Evolutionary conservation across 2,113 vertebrate species (phyloP).

Genomic region (Gulo gulo): DNA sequence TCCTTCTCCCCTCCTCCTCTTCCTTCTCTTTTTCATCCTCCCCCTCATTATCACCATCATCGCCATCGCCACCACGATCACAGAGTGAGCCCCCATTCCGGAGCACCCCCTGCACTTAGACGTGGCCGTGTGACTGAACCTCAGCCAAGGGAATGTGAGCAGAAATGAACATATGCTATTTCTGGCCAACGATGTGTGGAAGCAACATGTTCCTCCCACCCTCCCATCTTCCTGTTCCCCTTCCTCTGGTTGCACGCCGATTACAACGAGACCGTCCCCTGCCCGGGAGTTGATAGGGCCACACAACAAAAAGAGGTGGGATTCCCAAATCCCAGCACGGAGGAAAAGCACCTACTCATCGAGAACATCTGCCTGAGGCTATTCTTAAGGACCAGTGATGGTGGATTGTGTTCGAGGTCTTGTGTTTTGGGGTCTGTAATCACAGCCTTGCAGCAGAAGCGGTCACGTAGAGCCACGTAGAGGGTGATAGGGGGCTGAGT

Average conservation of each 20-base stretch:
- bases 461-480: not conserved
- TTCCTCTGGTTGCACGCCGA: not conserved
- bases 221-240: not conserved
- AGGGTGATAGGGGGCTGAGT: not conserved
- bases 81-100: not conserved
- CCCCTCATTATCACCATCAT: not conserved
- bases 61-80: not conserved
- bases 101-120: not conserved
- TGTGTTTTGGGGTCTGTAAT: not conserved
- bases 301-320: not conserved
- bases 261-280: not conserved
- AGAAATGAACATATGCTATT: accelerated
- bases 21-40: not conserved
- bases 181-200: not conserved
- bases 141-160: not conserved
- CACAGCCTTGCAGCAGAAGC: too few species aligned
- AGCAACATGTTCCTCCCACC: not conserved
- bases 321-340: not conserved
- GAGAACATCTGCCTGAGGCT: not conserved
- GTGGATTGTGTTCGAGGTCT: accelerated
- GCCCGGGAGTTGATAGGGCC: not conserved
- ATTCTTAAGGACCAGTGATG: not conserved
- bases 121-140: not conserved
- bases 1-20: not conserved
- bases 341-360: not conserved